phyloP scores from a whole-genome alignment of 35 echinoderm and acorn worm genomes.

The Hemicentrotus pulcherrimus region DNA sequence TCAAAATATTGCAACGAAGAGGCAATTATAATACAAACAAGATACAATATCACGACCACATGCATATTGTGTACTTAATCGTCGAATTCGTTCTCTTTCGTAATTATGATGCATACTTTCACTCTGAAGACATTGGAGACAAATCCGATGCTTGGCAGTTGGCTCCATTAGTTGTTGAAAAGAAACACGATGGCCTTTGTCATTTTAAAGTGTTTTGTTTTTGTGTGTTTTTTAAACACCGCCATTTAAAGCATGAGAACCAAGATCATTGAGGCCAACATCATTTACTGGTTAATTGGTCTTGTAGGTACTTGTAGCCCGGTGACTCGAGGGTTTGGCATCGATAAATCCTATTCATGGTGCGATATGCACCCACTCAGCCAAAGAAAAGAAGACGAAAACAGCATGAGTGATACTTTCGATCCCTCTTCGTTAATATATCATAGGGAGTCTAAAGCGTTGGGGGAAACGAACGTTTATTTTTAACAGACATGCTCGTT shows the following conservation, averaged over 20 bases:
- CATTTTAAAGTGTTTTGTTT: not conserved
- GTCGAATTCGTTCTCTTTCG: not conserved
- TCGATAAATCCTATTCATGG: conserved; percentile 12
- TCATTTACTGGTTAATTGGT: not conserved
- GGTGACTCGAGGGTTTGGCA: not conserved
- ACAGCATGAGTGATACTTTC: not conserved
- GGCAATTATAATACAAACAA: not conserved
- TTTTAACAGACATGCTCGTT: not conserved
- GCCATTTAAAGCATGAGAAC: not conserved
- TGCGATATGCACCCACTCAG: not conserved
- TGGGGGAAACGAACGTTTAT: conserved; percentile 16
- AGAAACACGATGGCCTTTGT: not conserved
- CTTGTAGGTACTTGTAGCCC: not conserved
- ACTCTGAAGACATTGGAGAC: not conserved
- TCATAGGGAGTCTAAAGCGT: not conserved
- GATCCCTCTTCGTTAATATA: not conserved
- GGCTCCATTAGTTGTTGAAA: not conserved
- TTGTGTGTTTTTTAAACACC: not conserved
- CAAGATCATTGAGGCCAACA: not conserved
- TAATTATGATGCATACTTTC: not conserved
- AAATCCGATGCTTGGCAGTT: not conserved
- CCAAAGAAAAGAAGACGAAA: not conserved
- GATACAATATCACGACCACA: not conserved
- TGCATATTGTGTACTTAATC: not conserved
- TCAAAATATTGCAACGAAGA: not conserved